phyloP scores from a whole-genome alignment of 35 echinoderm and acorn worm species.

The Lytechinus pictus region DNA sequence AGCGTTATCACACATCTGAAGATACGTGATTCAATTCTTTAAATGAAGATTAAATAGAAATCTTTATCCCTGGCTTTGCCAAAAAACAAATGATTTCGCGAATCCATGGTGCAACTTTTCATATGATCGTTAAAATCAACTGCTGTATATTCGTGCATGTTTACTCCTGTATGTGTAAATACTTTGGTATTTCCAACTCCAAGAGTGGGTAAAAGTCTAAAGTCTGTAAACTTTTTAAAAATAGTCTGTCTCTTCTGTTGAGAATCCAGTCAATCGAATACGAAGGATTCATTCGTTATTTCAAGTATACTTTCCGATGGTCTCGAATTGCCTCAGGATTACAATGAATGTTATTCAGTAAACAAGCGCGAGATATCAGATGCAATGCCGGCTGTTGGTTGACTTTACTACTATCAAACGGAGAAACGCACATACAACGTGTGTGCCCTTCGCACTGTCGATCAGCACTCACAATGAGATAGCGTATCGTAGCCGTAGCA shows the following conservation, averaged over 20 bases:
- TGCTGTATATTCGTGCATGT: neutral
- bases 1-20: neutral
- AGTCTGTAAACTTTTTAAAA: neutral
- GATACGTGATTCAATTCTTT: neutral
- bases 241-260: neutral
- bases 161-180: neutral
- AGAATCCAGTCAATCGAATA: neutral
- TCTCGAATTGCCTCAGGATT: neutral
- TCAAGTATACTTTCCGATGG: neutral
- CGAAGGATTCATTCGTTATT: neutral
- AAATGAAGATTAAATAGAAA: neutral
- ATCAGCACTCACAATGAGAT: neutral
- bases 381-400: neutral
- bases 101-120: neutral
- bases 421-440: conserved; percentile 36
- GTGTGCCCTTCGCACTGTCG: conserved; percentile 14
- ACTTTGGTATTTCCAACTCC: neutral
- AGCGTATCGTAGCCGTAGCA: conserved; percentile 51
- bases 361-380: neutral
- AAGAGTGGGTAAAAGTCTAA: neutral
- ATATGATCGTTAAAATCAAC: neutral
- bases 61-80: neutral
- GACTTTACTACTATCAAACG: neutral
- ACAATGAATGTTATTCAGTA: neutral
- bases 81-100: neutral